Evolutionary conservation across 2,113 vertebrate genomes (phyloP).

Genomic region (Loxodonta africana): DNA sequence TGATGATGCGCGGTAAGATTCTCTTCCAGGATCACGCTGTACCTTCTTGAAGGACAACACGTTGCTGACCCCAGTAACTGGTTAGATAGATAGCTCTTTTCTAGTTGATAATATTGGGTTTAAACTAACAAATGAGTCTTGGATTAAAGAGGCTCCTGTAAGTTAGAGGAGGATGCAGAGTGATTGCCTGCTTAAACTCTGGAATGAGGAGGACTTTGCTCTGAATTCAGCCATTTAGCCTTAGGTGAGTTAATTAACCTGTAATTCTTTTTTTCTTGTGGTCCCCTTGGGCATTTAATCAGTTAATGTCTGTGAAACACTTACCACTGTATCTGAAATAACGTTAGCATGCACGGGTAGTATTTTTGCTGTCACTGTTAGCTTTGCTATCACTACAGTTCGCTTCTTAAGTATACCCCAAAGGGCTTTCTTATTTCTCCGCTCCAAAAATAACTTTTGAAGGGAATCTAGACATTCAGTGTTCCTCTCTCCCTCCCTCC

Average conservation of each 20-base stretch:
- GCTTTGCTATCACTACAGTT: neutral
- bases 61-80: neutral
- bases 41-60: neutral
- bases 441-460: constrained; percentile 43
- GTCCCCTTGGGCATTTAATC: neutral
- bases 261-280: neutral
- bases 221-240: neutral
- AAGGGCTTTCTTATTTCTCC: neutral
- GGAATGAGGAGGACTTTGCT: neutral
- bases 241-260: neutral
- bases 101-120: neutral
- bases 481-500: neutral
- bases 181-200: neutral
- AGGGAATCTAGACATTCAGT: neutral
- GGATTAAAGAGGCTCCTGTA: neutral
- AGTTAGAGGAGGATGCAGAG: neutral
- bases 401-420: neutral
- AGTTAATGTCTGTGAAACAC: neutral
- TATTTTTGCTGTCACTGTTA: neutral
- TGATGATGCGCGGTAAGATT: neutral
- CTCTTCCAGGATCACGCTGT: neutral
- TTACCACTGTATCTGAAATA: neutral
- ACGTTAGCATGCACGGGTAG: neutral
- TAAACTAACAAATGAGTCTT: constrained; percentile 30
- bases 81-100: neutral